phyloP scores from a whole-genome alignment of 2,113 vertebrate species.

The Anolis carolinensis region DNA sequence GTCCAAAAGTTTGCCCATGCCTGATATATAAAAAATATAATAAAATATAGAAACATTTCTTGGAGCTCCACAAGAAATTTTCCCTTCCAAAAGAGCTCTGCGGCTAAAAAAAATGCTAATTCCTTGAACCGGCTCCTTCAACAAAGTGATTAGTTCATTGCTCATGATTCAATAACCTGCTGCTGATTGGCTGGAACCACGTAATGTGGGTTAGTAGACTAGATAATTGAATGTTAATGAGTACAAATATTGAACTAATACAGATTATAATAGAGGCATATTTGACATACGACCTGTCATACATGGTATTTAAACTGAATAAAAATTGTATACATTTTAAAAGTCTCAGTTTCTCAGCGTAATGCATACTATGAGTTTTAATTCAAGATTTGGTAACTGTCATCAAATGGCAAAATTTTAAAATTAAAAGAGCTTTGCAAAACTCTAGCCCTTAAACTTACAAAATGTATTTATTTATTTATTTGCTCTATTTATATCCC shows the following conservation, averaged over 20 bases:
- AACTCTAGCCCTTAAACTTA: background rate
- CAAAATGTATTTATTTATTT: too few relatives aligned
- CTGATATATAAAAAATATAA: too few relatives aligned
- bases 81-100: too few relatives aligned
- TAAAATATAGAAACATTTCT: too few relatives aligned
- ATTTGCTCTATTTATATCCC: too few relatives aligned
- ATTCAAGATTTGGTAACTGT: background rate
- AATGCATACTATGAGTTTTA: too few relatives aligned
- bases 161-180: background rate
- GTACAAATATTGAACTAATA: background rate
- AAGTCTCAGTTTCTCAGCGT: too few relatives aligned
- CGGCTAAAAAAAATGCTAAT: too few relatives aligned
- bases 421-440: background rate
- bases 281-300: background rate
- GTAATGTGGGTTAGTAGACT: background rate
- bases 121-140: background rate
- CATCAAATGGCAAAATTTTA: background rate
- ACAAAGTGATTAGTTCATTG: background rate
- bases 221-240: constrained; percentile 15
- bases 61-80: too few relatives aligned
- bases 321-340: background rate
- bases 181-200: background rate
- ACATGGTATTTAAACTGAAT: background rate
- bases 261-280: background rate
- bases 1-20: too few relatives aligned